Percentiles rank a stretch among this genome's conserved stretches.
Evolutionary conservation across 2,113 vertebrate species (phyloP).

Genomic region (Thalassoma bifasciatum): DNA sequence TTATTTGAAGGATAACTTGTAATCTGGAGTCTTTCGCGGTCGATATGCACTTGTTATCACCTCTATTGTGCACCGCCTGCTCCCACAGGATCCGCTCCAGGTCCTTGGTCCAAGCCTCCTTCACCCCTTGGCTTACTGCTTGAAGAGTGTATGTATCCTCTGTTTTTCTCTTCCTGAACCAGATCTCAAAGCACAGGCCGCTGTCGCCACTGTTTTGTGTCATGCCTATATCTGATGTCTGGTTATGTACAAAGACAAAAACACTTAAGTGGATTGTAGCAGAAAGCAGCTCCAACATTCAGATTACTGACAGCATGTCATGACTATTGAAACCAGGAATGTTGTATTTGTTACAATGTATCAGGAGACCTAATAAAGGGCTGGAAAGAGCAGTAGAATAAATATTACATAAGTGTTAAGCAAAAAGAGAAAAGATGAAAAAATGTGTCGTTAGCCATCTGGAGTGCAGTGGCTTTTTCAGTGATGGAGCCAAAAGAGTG

Average conservation of each 20-base stretch:
- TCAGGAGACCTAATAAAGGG: neutral
- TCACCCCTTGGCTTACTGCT: constrained; percentile 71
- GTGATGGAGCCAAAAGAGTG: neutral
- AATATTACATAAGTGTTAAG: neutral
- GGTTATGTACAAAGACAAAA: constrained; percentile 6
- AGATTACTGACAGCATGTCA: neutral
- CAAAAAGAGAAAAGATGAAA: neutral
- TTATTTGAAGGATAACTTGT: too few species aligned
- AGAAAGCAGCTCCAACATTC: neutral
- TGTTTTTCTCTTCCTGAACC: constrained; percentile 84
- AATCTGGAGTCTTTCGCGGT: neutral
- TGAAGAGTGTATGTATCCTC: constrained; percentile 83
- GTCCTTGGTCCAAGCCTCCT: constrained; percentile 82
- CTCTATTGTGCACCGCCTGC: constrained; percentile 83
- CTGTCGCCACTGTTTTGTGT: constrained; percentile 82
- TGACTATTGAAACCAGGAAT: neutral
- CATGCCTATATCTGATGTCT: constrained; percentile 85
- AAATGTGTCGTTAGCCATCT: neutral
- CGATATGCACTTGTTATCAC: constrained; percentile 47
- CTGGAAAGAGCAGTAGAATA: neutral
- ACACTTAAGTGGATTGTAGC: neutral
- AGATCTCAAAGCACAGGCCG: constrained; percentile 85
- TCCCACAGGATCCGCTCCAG: constrained; percentile 85
- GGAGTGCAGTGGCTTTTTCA: neutral
- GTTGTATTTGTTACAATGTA: neutral